Conservation (phyloP, 2,797 vertebrate genomes). For the Sebastes trivittatus region DNA sequence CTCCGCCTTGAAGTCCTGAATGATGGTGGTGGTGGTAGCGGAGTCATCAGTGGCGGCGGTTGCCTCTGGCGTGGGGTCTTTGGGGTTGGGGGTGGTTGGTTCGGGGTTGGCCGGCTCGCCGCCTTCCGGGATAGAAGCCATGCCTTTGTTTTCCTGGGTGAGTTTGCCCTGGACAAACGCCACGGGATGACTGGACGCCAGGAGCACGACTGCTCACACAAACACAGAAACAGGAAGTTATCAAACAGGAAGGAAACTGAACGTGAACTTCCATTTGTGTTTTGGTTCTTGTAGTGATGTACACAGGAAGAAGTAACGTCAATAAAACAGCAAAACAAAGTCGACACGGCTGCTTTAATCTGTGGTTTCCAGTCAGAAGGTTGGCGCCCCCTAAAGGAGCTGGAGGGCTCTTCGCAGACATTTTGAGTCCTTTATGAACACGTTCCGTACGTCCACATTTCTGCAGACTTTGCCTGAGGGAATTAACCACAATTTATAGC, state of each 20-base stretch:
- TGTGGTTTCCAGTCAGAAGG: not conserved
- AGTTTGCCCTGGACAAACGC: constrained; percentile 86
- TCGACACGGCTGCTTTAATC: not conserved
- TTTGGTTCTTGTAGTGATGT: too few relatives aligned
- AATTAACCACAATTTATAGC: too few relatives aligned
- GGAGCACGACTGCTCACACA: constrained; percentile 63
- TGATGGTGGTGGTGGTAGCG: not conserved
- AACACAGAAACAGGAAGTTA: not conserved
- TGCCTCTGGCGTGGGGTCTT: not conserved
- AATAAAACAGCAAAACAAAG: too few relatives aligned
- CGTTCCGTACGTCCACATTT: too few relatives aligned
- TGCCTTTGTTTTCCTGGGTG: constrained; percentile 58
- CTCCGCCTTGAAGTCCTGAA: constrained; percentile 69
- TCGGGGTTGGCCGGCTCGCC: constrained; percentile 59
- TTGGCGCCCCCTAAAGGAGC: not conserved
- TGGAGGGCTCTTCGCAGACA: too few relatives aligned
- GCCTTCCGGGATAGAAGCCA: constrained; percentile 47
- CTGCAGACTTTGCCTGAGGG: too few relatives aligned
- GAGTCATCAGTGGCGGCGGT: not conserved
- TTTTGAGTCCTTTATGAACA: too few relatives aligned
- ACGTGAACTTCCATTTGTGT: too few relatives aligned
- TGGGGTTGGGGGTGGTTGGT: constrained; percentile 55
- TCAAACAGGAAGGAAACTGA: not conserved
- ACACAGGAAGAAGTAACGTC: too few relatives aligned
- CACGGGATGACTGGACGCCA: constrained; percentile 83